Percentiles rank a stretch among this genome's conserved stretches.
Evolutionary conservation across 2,113 vertebrate genomes (phyloP).

Genomic region (Ranitomeya imitator): DNA sequence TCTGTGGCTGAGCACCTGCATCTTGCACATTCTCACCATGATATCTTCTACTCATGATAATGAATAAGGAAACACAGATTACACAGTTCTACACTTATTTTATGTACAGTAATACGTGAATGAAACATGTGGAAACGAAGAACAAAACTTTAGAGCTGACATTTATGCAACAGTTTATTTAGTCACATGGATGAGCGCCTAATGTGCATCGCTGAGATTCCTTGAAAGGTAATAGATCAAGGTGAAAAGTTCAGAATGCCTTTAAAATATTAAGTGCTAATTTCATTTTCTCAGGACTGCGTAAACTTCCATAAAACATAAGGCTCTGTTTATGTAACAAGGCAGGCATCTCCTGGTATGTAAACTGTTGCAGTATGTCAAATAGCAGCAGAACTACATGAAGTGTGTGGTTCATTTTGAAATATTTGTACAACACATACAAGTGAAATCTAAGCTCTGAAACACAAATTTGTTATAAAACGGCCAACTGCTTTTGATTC

Average conservation of each 20-base stretch:
- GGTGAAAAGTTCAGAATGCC: conserved; percentile 17
- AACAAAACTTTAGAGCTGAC: not conserved
- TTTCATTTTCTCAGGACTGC: conserved; percentile 15
- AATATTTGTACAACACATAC: conserved; percentile 32
- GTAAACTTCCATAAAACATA: conserved; percentile 36
- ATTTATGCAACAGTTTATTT: not conserved
- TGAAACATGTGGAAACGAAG: not conserved
- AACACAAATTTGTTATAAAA: not conserved
- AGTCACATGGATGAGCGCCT: not conserved
- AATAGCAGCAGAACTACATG: conserved; percentile 1
- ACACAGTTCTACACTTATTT: no score
- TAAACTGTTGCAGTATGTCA: conserved; percentile 25
- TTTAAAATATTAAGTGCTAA: conserved; percentile 40
- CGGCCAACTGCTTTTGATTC: conserved; percentile 31
- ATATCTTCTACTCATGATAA: no score
- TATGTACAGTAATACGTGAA: not conserved
- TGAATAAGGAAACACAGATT: no score
- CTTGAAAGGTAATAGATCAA: conserved; percentile 24
- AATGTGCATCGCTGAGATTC: conserved; percentile 30
- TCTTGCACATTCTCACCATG: no score
- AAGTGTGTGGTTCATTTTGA: conserved; percentile 10
- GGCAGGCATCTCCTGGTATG: conserved; percentile 25
- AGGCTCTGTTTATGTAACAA: conserved; percentile 15
- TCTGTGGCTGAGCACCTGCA: no score
- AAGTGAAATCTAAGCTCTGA: conserved; percentile 18